These are phyloP conservation scores for Heterodera carotae DNA, from an alignment of 1,140 invertebrate species.

Conservation along the genomic window DNA sequence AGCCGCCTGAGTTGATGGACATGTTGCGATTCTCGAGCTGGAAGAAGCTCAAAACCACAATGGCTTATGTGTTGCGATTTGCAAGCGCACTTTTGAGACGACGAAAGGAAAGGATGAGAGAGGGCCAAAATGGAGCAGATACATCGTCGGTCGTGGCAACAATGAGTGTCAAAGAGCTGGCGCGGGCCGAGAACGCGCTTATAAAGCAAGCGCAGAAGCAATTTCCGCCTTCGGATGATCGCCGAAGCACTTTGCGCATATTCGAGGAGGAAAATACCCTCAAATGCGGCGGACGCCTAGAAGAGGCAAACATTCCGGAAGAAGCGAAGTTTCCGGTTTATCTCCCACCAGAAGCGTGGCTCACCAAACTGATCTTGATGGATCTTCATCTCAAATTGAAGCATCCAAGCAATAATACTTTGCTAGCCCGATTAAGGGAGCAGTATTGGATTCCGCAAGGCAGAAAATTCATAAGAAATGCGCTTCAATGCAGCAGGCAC, in stretches of 20 bases:
- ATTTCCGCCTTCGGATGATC: conserved; percentile 3
- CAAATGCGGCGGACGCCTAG: conserved; percentile 3
- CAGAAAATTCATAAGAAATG: background rate
- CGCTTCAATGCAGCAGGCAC: background rate
- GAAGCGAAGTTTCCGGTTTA: background rate
- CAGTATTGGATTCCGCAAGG: background rate
- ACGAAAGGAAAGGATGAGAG: background rate
- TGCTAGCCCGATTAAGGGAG: background rate
- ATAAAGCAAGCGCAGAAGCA: background rate
- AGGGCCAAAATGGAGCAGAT: background rate
- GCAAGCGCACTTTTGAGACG: background rate
- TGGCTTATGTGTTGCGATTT: background rate
- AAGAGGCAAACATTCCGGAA: background rate
- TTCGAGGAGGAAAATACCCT: background rate
- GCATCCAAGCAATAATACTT: background rate
- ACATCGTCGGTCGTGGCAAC: background rate
- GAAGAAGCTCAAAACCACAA: background rate
- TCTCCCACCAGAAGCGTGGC: background rate
- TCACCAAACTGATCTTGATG: background rate
- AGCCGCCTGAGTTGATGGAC: background rate
- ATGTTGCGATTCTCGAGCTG: conserved; percentile 1
- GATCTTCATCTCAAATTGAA: background rate
- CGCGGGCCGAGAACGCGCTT: background rate
- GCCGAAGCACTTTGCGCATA: background rate
- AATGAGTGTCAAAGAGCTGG: background rate